Conservation (phyloP, 2,888 invertebrate species). For the Lagria hirta region DNA sequence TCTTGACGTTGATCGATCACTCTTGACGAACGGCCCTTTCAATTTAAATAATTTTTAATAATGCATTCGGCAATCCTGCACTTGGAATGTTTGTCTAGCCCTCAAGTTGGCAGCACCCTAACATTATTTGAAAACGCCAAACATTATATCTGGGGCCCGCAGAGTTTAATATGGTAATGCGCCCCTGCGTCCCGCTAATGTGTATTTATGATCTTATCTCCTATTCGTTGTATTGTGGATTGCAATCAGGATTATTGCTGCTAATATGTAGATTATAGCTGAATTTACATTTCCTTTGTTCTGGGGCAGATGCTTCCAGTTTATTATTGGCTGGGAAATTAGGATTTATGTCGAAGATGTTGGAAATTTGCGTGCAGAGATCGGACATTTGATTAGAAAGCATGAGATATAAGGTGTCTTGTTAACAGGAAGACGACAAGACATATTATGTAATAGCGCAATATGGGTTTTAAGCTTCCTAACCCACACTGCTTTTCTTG, state of each 20-base stretch:
- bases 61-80: slow-evolving; percentile 4
- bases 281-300: slow-evolving; percentile 45
- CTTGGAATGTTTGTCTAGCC: slow-evolving; percentile 14
- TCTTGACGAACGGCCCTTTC: slow-evolving; percentile 8
- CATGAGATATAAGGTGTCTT: no score
- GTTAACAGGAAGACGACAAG: no score
- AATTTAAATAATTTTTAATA: slow-evolving; percentile 20
- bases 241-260: slow-evolving; percentile 46
- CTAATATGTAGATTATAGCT: slow-evolving; percentile 44
- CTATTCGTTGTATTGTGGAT: slow-evolving; percentile 34
- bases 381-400: slow-evolving; percentile 9
- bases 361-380: slow-evolving; percentile 16
- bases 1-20: no score
- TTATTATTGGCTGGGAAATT: slow-evolving; percentile 27
- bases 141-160: slow-evolving; percentile 24
- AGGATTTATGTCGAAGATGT: slow-evolving; percentile 29
- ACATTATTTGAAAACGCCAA: slow-evolving; percentile 12
- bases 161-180: slow-evolving; percentile 42
- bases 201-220: slow-evolving; percentile 46
- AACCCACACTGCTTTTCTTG: no score
- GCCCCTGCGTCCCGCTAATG: slow-evolving; percentile 37
- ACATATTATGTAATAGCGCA: no score
- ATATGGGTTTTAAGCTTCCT: no score
- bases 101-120: slow-evolving; percentile 2
- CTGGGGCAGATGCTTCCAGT: slow-evolving; percentile 38